A percentile compares a stretch with the other conserved stretches of the same genome.
Conservation (phyloP, 2,113 vertebrate genomes). For the Panthera uncia region DNA sequence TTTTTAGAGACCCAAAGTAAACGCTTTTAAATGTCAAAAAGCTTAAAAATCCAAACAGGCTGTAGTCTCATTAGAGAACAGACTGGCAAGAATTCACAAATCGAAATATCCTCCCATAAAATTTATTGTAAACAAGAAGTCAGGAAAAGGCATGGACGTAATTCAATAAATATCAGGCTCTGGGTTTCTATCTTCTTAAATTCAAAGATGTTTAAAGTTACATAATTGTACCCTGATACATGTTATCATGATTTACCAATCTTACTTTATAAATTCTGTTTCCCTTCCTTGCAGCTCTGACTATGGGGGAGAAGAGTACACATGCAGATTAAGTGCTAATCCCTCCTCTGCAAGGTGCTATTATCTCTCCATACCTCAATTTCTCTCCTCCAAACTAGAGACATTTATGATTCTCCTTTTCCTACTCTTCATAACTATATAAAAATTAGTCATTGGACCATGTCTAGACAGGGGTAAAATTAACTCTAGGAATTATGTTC, state of each 20-base stretch:
- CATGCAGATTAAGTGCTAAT: fast-evolving
- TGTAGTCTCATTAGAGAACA: slow-evolving; percentile 62
- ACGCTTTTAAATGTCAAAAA: slow-evolving; percentile 69
- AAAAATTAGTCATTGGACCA: neutral
- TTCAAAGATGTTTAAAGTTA: slow-evolving; percentile 35
- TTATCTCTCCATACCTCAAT: neutral
- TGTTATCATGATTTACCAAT: slow-evolving; percentile 12
- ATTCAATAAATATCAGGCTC: slow-evolving; percentile 43
- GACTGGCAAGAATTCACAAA: slow-evolving; percentile 55
- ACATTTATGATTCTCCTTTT: neutral
- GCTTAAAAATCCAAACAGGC: slow-evolving; percentile 59
- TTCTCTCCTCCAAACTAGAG: neutral
- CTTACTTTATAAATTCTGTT: neutral
- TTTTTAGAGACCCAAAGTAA: slow-evolving; percentile 60
- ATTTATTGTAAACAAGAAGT: slow-evolving; percentile 61
- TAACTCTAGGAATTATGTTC: slow-evolving; percentile 35
- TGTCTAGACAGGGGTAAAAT: neutral
- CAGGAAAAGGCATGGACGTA: slow-evolving; percentile 1
- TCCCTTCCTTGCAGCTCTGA: neutral
- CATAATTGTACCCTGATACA: neutral
- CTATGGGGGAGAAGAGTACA: neutral
- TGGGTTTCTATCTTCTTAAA: slow-evolving; percentile 43
- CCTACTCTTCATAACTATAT: neutral
- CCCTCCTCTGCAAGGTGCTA: neutral
- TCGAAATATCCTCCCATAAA: slow-evolving; percentile 62